Evolutionary conservation across 2,888 invertebrate genomes (phyloP).

Genomic region (Thereva nobilitata): DNA sequence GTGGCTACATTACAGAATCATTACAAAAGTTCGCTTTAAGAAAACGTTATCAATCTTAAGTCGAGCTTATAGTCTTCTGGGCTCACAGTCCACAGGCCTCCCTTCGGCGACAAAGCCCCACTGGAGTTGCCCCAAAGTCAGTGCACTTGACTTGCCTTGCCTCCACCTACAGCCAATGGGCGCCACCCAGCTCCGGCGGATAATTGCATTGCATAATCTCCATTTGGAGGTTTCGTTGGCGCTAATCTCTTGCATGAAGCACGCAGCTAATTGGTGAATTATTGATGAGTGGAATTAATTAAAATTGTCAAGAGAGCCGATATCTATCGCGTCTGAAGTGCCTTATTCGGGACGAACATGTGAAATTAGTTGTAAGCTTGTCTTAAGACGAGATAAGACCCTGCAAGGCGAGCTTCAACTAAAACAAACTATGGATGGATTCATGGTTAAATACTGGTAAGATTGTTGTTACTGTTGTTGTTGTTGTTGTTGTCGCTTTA

Average conservation of each 20-base stretch:
- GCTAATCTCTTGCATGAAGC: neutral
- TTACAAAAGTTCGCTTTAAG: too few species aligned
- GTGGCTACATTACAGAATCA: too few species aligned
- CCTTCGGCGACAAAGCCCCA: too few species aligned
- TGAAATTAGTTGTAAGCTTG: too few species aligned
- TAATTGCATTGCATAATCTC: too few species aligned
- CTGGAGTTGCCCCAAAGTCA: neutral
- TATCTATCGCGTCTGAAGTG: too few species aligned
- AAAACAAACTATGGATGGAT: slow-evolving; percentile 8
- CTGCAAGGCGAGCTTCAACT: neutral
- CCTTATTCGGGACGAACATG: too few species aligned
- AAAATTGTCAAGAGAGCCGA: slow-evolving; percentile 8
- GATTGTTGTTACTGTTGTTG: slow-evolving; percentile 1
- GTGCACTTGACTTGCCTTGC: slow-evolving; percentile 4
- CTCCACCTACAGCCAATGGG: too few species aligned
- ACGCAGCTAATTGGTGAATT: slow-evolving; percentile 12
- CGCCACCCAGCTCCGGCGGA: too few species aligned
- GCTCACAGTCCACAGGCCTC: neutral
- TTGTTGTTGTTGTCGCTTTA: neutral
- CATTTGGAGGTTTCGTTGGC: neutral
- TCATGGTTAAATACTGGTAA: slow-evolving; percentile 24
- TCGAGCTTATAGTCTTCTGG: neutral
- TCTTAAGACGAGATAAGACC: neutral
- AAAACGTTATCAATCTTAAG: neutral
- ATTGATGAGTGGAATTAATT: slow-evolving; percentile 11